phyloP scores from a whole-genome alignment of 2,797 vertebrate genomes.

The Vespertilio murinus region DNA sequence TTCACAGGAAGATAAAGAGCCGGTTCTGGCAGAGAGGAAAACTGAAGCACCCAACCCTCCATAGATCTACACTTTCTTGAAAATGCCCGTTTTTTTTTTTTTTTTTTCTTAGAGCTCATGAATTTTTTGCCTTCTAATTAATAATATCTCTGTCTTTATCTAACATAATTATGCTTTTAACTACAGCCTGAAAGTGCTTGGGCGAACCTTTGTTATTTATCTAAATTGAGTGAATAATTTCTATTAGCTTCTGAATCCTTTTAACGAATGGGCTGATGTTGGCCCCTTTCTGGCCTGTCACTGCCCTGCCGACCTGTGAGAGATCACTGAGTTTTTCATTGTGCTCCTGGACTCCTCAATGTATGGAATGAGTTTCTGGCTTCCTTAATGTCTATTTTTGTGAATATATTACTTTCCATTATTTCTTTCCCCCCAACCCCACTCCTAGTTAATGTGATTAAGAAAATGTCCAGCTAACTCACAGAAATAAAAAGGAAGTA shows the following conservation, averaged over 20 bases:
- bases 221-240: constrained; percentile 28
- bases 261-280: constrained; percentile 38
- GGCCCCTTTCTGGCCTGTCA: not conserved
- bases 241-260: not conserved
- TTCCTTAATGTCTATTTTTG: not conserved
- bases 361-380: not conserved
- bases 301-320: not conserved
- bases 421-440: not conserved
- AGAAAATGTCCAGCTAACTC: constrained; percentile 64
- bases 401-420: constrained; percentile 10
- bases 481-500: constrained; percentile 40
- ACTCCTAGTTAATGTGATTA: constrained; percentile 40
- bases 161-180: constrained; percentile 54
- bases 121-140: not conserved
- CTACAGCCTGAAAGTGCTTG: not conserved
- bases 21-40: not conserved
- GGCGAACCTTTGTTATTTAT: not conserved
- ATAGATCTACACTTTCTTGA: not conserved
- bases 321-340: not conserved
- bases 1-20: not conserved
- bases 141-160: not conserved
- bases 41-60: not conserved
- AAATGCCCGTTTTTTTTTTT: not conserved
- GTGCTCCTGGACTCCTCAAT: not conserved
- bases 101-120: not conserved